Evolutionary conservation across 2,888 invertebrate genomes (phyloP), one percentile per base, ranked within the genome.

Genomic region (Amphimallon solstitiale): DNA sequence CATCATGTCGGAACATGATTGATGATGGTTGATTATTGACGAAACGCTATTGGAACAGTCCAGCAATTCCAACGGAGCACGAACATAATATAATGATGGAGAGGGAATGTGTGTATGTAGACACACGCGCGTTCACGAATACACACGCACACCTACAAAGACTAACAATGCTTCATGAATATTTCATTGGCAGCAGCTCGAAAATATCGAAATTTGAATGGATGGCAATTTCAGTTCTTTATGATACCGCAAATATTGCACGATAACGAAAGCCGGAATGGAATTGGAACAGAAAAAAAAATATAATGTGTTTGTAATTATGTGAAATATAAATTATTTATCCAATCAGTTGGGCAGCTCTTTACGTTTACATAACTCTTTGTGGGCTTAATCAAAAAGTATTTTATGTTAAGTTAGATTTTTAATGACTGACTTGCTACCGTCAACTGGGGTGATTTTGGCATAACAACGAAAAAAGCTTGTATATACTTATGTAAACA

Each of bases 11-110:
- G 12, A 63, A 56, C 69, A 74, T 76, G 76, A 77, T 77, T 76
- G 76, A 77, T 77, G 73, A 65, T 70, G 56, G 60, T 66, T 72
- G 74, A 72, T 76, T 75, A 76, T 74, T 73, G 73, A 70, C 70
- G 71, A 73, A 72, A 70, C 70, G 70, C 56, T 65, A 63, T 63
- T 62, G 67, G 68, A 69, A 71, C 73, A 71, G 71, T 71, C 69
- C 70, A 46, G 63, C 65, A 23, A 51, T 51, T 35, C 51, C 10
- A 23, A 34, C 7, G n/a, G n/a, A 34, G 35, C 35, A 17, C 9
- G 12, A 10, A 4, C 2, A 15, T 17, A 0, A 15, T 19, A 45
- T n/a, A n/a, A n/a, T 7, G 9, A 10, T 17, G 17, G 6, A 17
- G 17, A 6, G 3, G 10, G 10, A 15, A 10, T 10, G 17, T 45